Evolutionary conservation across 2,113 vertebrate genomes (phyloP), one percentile per base, ranked within the genome.

Genomic region (Plestiodon gilberti): DNA sequence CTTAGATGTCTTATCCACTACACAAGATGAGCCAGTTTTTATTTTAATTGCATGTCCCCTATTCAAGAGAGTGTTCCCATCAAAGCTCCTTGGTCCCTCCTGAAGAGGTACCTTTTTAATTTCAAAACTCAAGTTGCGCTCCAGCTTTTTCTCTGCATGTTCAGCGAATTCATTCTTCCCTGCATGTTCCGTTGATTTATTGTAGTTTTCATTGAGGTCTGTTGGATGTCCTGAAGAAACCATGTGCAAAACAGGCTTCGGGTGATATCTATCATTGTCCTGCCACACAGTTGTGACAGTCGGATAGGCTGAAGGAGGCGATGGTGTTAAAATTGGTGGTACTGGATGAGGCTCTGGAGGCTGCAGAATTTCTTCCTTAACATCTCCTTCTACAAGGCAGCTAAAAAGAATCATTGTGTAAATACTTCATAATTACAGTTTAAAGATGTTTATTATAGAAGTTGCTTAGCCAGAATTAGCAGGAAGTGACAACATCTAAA

Each of bases 331-430:
- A 90, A 99, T 99, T 30, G 99, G 99, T 2, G 99, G 99, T 2
- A 99, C 99, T 0, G 99, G 99, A 81, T 97, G 98, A 85, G 99
- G 98, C 92, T 99, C 98, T 0, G 99, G 99, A 69, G 99, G 98
- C 95, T 99, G 99, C 65, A 99, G 94, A 81, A 99, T 99, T 96
- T 99, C 99, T 96, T 99, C 99, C 91, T 98, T 98, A 43, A 98
- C 98, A 0, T 99, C 98, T 25, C 98, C 98, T 96, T 99, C 98
- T 73, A 96, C 95, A 96, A 98, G 98, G 92, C 97, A 97, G 91
- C 97, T 97, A 89, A 95, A 97, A 96, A 87, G 35, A 86, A 35
- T 2, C n/a, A 17, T 57, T 85, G 23, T 14, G 2, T 30, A 22
- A 55, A 18, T 30, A 20, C 11, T 52, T n/a, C 8, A 84, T 64